A percentile compares a stretch with the other conserved stretches of the same genome.
phyloP scores from a whole-genome alignment of 2,888 invertebrate species.

The Pherbina coryleti region DNA sequence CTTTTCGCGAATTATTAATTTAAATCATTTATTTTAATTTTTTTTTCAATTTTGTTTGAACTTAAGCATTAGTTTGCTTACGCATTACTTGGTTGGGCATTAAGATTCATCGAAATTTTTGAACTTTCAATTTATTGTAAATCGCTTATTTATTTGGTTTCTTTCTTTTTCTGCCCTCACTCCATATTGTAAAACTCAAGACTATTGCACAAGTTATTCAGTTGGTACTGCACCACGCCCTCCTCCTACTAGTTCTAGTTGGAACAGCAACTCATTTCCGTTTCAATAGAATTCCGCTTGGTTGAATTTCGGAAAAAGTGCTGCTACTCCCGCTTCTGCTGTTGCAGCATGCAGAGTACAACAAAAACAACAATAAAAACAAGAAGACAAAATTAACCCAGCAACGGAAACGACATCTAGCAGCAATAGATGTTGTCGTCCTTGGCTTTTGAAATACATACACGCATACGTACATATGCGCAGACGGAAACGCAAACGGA shows the following conservation, averaged over 20 bases:
- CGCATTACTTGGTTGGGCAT: no score
- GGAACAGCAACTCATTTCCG: slow-evolving; percentile 21
- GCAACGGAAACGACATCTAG: slow-evolving; percentile 22
- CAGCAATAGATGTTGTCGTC: slow-evolving; percentile 7
- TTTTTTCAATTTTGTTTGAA: no score
- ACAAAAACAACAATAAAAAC: background rate
- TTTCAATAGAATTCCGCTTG: slow-evolving; percentile 21
- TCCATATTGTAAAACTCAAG: no score
- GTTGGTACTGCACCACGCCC: background rate
- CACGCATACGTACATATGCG: background rate
- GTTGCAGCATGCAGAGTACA: background rate
- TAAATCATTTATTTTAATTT: no score
- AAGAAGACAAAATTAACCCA: slow-evolving; percentile 3
- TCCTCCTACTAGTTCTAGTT: background rate
- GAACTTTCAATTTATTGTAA: no score
- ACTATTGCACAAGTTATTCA: background rate
- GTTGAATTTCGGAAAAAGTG: slow-evolving; percentile 17
- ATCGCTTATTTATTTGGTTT: no score
- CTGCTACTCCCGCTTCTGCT: background rate
- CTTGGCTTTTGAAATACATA: background rate
- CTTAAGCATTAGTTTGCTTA: no score
- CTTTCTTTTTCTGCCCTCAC: no score
- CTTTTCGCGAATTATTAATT: no score
- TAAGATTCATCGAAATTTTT: no score
- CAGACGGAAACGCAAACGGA: slow-evolving; percentile 47